These are phyloP conservation scores for Chrysocyon brachyurus DNA, from an alignment of 2,797 vertebrate species.

Conservation along the genomic window DNA sequence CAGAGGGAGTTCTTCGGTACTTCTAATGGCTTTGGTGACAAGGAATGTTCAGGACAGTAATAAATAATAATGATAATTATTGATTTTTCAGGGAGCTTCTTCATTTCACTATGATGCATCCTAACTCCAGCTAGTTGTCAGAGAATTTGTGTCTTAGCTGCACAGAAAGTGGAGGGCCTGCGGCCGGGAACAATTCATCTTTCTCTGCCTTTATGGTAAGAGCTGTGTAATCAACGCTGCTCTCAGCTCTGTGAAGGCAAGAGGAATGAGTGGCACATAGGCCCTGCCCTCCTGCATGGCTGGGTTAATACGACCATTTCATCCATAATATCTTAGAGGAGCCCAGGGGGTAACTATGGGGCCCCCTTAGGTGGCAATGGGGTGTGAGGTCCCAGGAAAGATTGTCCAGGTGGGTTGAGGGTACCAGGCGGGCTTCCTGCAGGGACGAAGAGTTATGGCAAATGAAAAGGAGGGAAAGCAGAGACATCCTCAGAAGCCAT, in stretches of 20 bases:
- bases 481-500: not conserved
- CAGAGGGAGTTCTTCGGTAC: not conserved
- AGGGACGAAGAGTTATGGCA: not conserved
- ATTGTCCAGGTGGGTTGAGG: not conserved
- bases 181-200: not conserved
- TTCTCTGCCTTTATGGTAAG: not conserved
- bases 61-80: not conserved
- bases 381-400: not conserved
- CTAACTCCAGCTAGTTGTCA: not conserved
- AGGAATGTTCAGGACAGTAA: not conserved
- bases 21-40: not conserved
- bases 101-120: not conserved
- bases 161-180: not conserved
- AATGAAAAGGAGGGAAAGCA: not conserved
- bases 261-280: not conserved
- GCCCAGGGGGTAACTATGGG: not conserved
- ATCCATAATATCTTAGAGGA: not conserved
- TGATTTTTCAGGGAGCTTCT: not conserved
- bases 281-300: not conserved
- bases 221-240: too few relatives aligned
- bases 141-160: not conserved
- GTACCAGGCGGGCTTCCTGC: not conserved
- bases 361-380: not conserved
- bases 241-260: not conserved
- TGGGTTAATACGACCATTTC: not conserved